Base-by-base conservation (phyloP, 2,888 invertebrate species). In the Acanthopleura granulata region DNA sequence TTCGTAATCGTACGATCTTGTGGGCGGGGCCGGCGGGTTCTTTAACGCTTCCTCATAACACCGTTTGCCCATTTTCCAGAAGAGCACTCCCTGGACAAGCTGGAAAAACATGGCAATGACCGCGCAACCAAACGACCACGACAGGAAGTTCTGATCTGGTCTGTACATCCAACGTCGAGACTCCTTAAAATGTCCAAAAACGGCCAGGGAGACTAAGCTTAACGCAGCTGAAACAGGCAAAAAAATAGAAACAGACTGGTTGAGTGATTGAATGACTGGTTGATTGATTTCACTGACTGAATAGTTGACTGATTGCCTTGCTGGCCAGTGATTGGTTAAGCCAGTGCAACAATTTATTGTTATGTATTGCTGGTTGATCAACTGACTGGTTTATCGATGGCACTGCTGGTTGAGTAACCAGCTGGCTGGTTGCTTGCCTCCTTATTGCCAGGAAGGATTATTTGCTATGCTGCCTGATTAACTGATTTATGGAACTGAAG, bases 121-220 rank as follows among this genome's bases (percentile, higher is more conserved):
- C 49, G 96, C 97, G 57, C 97, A 91, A 0, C 95, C 95, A 88
- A 96, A 98, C 0, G 97, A 97, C 96, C 97, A 98, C 3, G 97
- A 97, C 81, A 98, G 94, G 92, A 96, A 98, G 91, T 98, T 98
- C 91, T 98, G 97, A 40, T 95, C 94, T 0, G 97, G 98, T 89
- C 97, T 96, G 0, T 97, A 97, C 96, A 98, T 97, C 79, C 95
- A 98, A 88, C 96, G 95, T 30, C 97, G 93, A 12, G 94, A 93
- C 90, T 97, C 96, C 1, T 95, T 96, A 84, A 94, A 93, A 72
- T 94, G 93, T 0, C 96, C 98, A 91, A 98, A 98, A 0, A 98
- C 93, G 73, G 86, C 75, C 0, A 86, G 81, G 22, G 84, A 83
- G 61, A 87, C 82, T 77, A 87, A 84, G 12, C 86, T 85, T 27